These are phyloP conservation scores for Theonella swinhoei DNA, from an alignment of 37 sponge, comb jelly and placozoan genomes.

Conservation along the genomic window DNA sequence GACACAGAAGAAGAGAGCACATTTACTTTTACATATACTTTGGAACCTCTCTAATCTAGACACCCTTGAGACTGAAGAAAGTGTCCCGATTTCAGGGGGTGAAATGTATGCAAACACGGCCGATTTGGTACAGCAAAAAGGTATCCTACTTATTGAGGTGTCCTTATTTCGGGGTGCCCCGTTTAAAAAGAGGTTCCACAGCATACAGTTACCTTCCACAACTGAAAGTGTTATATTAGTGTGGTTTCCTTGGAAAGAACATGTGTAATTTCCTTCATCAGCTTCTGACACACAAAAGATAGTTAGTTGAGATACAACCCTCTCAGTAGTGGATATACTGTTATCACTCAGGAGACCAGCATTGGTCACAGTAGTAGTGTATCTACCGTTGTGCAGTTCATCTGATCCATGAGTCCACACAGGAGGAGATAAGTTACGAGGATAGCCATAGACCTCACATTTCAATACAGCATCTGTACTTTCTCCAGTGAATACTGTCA, in stretches of 20 bases:
- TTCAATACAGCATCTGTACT: neutral
- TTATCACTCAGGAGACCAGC: neutral
- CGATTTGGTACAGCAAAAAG: too few species aligned
- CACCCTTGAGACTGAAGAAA: too few species aligned
- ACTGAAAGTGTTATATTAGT: too few species aligned
- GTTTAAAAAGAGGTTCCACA: too few species aligned
- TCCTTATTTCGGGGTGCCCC: too few species aligned
- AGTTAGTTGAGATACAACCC: slow-evolving; percentile 7
- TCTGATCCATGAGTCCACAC: neutral
- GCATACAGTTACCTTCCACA: too few species aligned
- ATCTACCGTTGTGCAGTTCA: slow-evolving; percentile 8
- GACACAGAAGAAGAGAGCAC: too few species aligned
- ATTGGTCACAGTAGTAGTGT: neutral
- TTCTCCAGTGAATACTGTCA: neutral
- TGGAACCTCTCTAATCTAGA: too few species aligned
- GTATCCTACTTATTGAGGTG: too few species aligned
- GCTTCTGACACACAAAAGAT: neutral
- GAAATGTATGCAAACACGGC: too few species aligned
- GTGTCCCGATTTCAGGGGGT: too few species aligned
- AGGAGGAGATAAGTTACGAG: neutral
- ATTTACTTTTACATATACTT: too few species aligned
- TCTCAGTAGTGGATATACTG: neutral
- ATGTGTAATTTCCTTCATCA: slow-evolving; percentile 38
- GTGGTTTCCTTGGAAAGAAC: neutral
- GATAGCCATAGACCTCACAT: slow-evolving; percentile 27